Percentiles rank a stretch among this genome's conserved stretches.
Evolutionary conservation across 2,888 invertebrate genomes (phyloP).

Genomic region (Enoplolaimus lenunculus): DNA sequence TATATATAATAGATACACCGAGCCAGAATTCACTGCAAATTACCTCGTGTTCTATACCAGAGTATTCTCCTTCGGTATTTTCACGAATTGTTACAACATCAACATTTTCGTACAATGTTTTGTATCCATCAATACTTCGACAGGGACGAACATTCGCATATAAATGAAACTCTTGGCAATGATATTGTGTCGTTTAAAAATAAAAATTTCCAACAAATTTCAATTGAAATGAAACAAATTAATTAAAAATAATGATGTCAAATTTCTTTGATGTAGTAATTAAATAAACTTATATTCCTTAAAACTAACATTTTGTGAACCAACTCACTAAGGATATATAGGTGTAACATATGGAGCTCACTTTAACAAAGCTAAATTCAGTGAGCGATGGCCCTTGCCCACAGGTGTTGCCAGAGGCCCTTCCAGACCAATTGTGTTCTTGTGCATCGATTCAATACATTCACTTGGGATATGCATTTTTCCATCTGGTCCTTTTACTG

Average conservation of each 20-base stretch:
- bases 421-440: slow-evolving; percentile 88
- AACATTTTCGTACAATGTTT: slow-evolving; percentile 94
- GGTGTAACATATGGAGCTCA: slow-evolving; percentile 43
- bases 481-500: slow-evolving; percentile 84
- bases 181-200: too few relatives aligned
- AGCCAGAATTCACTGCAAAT: too few relatives aligned
- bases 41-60: slow-evolving; percentile 95
- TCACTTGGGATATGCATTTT: slow-evolving; percentile 87
- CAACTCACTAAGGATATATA: too few relatives aligned
- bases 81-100: slow-evolving; percentile 96
- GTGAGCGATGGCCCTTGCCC: slow-evolving; percentile 93
- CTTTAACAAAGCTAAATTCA: slow-evolving; percentile 91
- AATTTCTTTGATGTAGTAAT: too few relatives aligned
- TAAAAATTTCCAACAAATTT: too few relatives aligned
- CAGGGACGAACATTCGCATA: slow-evolving; percentile 96
- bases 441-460: slow-evolving; percentile 91
- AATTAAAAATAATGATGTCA: too few relatives aligned
- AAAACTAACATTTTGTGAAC: too few relatives aligned
- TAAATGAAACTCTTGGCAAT: slow-evolving; percentile 69
- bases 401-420: slow-evolving; percentile 97
- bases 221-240: too few relatives aligned
- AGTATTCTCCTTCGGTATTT: slow-evolving; percentile 99
- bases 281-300: too few relatives aligned
- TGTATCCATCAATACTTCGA: slow-evolving; percentile 84
- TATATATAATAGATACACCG: too few relatives aligned